These are phyloP conservation scores for Petrocephalus schoutedeni DNA, from an alignment of 2,797 vertebrate species.

Conservation along the genomic window DNA sequence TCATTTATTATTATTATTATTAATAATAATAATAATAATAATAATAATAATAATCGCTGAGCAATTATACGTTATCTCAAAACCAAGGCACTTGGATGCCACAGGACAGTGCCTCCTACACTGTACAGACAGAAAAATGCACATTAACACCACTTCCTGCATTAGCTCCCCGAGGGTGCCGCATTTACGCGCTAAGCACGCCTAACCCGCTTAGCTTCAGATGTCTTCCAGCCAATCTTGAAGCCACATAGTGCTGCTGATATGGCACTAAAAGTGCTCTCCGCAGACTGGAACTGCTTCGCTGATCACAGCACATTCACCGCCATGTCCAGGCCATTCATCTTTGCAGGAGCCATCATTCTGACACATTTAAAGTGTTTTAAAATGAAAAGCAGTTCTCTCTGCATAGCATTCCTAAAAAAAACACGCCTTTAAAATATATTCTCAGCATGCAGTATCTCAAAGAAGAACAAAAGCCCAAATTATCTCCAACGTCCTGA, in stretches of 20 bases:
- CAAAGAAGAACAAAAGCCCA: conserved; percentile 58
- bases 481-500: conserved; percentile 49
- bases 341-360: conserved; percentile 91
- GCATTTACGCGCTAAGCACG: neutral
- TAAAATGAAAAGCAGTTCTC: conserved; percentile 89
- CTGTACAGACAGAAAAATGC: neutral
- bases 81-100: neutral
- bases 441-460: conserved; percentile 88
- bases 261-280: conserved; percentile 84
- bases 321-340: conserved; percentile 81
- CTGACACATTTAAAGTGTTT: conserved; percentile 98
- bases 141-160: neutral
- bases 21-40: neutral
- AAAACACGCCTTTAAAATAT: conserved; percentile 75
- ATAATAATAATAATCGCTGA: neutral
- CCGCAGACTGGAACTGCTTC: conserved; percentile 85
- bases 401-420: conserved; percentile 83
- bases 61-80: neutral
- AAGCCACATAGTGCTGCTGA: neutral
- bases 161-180: neutral
- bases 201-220: neutral
- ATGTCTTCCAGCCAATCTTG: neutral
- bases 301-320: conserved; percentile 99
- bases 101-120: neutral
- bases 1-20: neutral